These are phyloP conservation scores for Stichodactyla helianthus DNA, from an alignment of 64 coral and sea anemone genomes.

Conservation along the genomic window DNA sequence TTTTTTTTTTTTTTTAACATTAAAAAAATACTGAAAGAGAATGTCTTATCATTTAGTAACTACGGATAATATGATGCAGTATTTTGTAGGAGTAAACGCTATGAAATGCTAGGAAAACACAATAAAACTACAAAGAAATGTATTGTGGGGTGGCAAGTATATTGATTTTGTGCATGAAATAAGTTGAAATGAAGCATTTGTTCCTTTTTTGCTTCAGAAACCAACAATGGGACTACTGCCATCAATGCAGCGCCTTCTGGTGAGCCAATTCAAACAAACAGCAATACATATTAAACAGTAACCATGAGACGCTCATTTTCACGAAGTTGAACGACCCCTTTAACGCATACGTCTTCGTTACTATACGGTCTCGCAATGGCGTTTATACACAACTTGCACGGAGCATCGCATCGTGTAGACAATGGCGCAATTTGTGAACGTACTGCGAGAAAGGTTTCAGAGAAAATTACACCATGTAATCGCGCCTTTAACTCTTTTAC, in stretches of 20 bases:
- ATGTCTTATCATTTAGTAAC: neutral
- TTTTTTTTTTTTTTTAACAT: neutral
- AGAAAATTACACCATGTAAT: no score
- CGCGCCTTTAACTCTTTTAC: neutral
- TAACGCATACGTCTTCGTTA: no score
- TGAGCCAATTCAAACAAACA: neutral
- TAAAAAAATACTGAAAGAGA: neutral
- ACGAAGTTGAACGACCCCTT: no score
- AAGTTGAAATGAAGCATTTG: neutral
- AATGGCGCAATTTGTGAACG: neutral
- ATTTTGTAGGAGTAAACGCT: neutral
- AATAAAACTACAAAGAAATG: neutral
- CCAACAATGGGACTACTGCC: neutral
- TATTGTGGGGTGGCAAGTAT: neutral
- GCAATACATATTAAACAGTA: neutral
- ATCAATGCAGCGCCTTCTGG: neutral
- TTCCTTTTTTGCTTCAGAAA: conserved; percentile 7
- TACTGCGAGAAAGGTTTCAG: no score
- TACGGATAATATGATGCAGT: neutral
- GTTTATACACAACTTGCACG: no score
- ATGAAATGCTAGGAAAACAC: neutral
- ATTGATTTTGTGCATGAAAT: neutral
- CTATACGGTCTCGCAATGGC: no score
- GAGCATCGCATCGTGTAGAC: no score
- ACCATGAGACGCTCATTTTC: neutral